Conservation (phyloP, 2,797 vertebrate species). For the Rhynchotus rufescens region DNA sequence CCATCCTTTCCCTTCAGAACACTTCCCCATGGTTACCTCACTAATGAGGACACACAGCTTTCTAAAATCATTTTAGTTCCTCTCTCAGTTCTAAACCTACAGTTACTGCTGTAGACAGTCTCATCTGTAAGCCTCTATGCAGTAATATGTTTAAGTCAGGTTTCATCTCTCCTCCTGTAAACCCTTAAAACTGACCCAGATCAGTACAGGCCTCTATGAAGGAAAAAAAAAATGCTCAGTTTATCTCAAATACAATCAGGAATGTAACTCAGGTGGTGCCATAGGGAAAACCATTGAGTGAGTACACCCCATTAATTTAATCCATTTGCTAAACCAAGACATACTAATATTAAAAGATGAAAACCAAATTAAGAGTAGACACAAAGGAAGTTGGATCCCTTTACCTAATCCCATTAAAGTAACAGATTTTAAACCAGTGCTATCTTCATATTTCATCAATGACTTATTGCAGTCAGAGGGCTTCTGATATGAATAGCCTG, state of each 20-base stretch:
- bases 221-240: neutral
- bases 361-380: neutral
- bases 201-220: neutral
- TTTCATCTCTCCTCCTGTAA: neutral
- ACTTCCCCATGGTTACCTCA: neutral
- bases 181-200: neutral
- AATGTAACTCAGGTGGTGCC: neutral
- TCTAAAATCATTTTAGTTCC: conserved; percentile 14
- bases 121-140: neutral
- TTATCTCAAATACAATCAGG: conserved; percentile 17
- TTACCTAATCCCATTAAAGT: conserved; percentile 8
- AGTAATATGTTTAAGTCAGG: neutral
- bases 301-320: neutral
- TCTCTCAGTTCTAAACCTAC: neutral
- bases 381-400: neutral
- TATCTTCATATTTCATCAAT: neutral
- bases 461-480: neutral
- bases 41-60: neutral
- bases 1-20: neutral
- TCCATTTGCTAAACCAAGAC: conserved; percentile 3
- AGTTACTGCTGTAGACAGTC: neutral
- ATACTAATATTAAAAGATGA: neutral
- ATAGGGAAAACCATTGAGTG: neutral
- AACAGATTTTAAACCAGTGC: neutral
- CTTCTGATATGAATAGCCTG: neutral